Evolutionary conservation across 1,140 invertebrate species (phyloP).

Genomic region (Vanessa atalanta): DNA sequence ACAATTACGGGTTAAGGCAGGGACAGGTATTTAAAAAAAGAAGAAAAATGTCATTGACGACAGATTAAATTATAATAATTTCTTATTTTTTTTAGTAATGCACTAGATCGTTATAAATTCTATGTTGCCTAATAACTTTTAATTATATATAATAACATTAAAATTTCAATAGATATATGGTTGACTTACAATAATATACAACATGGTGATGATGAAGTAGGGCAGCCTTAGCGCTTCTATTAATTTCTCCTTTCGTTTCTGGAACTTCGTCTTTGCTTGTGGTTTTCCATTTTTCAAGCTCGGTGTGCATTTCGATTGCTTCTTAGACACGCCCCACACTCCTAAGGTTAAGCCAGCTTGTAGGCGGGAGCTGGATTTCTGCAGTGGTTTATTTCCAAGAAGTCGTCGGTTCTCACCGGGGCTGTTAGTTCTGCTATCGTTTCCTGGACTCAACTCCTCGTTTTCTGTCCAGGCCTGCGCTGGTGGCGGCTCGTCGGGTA

Average conservation of each 20-base stretch:
- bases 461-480: constrained; percentile 60
- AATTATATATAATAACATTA: no score
- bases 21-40: neutral
- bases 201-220: constrained; percentile 69
- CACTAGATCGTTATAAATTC: no score
- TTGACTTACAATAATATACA: constrained; percentile 63
- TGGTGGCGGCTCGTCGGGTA: constrained; percentile 48
- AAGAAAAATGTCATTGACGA: neutral
- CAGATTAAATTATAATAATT: no score
- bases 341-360: constrained; percentile 62
- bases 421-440: constrained; percentile 53
- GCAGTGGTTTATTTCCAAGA: constrained; percentile 38
- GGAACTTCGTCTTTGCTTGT: constrained; percentile 56
- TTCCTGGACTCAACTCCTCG: constrained; percentile 47
- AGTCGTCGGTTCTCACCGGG: constrained; percentile 61
- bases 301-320: constrained; percentile 50
- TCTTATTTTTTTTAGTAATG: no score
- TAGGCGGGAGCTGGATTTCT: constrained; percentile 46
- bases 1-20: neutral
- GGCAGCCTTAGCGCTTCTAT: constrained; percentile 58
- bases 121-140: no score
- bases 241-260: constrained; percentile 63
- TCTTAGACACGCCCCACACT: constrained; percentile 47
- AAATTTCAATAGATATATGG: neutral
- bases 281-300: constrained; percentile 43